These are phyloP conservation scores for Morinoia aosen DNA, from an alignment of 2,888 invertebrate genomes.

Conservation along the genomic window DNA sequence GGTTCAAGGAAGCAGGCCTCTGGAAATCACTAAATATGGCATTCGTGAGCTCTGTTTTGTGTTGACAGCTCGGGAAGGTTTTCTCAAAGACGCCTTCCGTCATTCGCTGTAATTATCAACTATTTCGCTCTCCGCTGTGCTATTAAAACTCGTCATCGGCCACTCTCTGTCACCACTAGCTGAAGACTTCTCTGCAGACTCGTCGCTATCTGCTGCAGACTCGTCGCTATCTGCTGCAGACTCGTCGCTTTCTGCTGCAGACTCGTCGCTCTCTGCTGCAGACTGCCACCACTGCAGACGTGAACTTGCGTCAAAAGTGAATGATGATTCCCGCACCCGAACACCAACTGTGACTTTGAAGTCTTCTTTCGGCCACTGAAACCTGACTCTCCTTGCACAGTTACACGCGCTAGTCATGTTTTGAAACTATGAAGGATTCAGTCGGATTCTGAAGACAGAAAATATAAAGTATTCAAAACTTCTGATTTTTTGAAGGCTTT, in stretches of 20 bases:
- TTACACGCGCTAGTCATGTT: too few species aligned
- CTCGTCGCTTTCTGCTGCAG: neutral
- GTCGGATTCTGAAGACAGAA: neutral
- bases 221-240: neutral
- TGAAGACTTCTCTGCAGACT: too few species aligned
- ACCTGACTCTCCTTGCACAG: too few species aligned
- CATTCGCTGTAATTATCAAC: neutral
- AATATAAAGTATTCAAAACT: neutral
- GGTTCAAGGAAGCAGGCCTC: neutral
- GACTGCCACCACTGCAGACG: neutral
- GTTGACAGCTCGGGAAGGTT: neutral
- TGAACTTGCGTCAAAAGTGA: neutral
- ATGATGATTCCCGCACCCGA: neutral
- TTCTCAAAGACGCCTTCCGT: neutral
- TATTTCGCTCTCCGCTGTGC: neutral
- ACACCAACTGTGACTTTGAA: neutral
- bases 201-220: neutral
- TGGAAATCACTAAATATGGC: neutral
- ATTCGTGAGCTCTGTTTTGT: conserved; percentile 7
- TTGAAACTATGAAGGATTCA: too few species aligned
- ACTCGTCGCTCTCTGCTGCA: too few species aligned
- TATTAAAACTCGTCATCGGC: neutral
- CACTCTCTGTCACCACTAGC: neutral
- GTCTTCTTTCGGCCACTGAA: neutral
- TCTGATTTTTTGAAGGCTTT: too few species aligned